Evolutionary conservation across 2,888 invertebrate genomes (phyloP), one percentile per base, ranked within the genome.

Genomic region (Atrina japonica): DNA sequence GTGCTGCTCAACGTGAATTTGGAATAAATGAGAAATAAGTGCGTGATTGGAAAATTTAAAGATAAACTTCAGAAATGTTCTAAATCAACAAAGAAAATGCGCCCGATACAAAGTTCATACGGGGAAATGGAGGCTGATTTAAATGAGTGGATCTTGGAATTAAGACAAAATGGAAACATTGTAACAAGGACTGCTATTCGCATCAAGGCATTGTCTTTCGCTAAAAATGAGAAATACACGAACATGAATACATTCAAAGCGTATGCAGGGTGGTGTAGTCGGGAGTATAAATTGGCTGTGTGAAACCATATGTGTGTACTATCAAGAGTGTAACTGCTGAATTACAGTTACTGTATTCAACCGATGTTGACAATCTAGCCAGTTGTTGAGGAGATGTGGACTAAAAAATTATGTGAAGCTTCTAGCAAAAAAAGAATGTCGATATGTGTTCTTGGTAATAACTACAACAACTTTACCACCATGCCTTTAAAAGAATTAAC

Each of bases 41-140:
- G 25, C 56, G 66, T n/a, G 56, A 66, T 27, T 66, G 66, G 66
- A 40, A 40, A 66, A 45, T 14, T n/a, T 6, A 27, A 58, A 27
- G 45, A 35, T 11, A 35, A 35, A 35, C 35, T 35, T 7, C 5
- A 5, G 5, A 35, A 35, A 5, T 35, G 35, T 35, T 5, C 35
- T 11, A 35, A 35, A 35, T 7, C 35, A 5, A 5, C 11, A 11
- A 35, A 35, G 11, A 35, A 35, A 35, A 11, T 35, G 35, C 11
- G 35, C 11, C 11, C 11, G 6, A 35, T 11, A 35, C 35, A 35
- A n/a, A 29, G 58, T n/a, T 35, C 58, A 40, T 21, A 29, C n/a
- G 11, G 29, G 6, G 16, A 58, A 35, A 23, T 21, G 23, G 21
- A 55, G 11, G 18, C 18, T 50, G n/a, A 14, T 14, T 11, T 50